Percentiles rank a stretch among this genome's conserved stretches.
Evolutionary conservation across 2,113 vertebrate species (phyloP).

Genomic region (Chloebia gouldiae): DNA sequence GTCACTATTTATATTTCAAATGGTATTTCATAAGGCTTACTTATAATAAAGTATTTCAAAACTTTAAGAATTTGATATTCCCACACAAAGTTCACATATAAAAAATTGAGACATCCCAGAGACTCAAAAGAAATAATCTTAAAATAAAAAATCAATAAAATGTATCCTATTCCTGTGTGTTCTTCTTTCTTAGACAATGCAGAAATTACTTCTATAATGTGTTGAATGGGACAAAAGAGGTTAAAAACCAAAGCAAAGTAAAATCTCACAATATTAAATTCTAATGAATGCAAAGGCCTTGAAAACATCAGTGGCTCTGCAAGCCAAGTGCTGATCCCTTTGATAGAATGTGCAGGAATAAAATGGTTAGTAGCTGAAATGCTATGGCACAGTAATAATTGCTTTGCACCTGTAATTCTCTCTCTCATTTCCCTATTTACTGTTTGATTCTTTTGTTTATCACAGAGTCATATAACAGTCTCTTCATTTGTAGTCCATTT

Average conservation of each 20-base stretch:
- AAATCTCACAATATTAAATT: slow-evolving; percentile 39
- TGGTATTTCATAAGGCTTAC: background rate
- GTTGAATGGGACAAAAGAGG: slow-evolving; percentile 18
- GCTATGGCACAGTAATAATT: background rate
- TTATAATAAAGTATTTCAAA: background rate
- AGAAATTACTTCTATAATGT: background rate
- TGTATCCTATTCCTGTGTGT: background rate
- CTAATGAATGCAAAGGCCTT: slow-evolving; percentile 68
- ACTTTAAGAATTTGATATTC: background rate
- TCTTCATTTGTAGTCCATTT: slow-evolving; percentile 21
- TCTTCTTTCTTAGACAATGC: slow-evolving; percentile 12
- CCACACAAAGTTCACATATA: background rate
- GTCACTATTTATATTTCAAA: background rate
- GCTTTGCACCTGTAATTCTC: background rate
- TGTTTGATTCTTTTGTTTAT: slow-evolving; percentile 55
- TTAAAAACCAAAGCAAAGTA: background rate
- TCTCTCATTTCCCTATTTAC: slow-evolving; percentile 30
- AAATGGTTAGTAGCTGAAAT: slow-evolving; percentile 16
- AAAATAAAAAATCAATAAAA: background rate
- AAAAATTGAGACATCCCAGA: background rate
- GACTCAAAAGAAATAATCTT: background rate
- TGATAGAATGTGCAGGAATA: slow-evolving; percentile 44
- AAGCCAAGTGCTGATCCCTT: slow-evolving; percentile 31
- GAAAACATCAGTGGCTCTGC: slow-evolving; percentile 37
- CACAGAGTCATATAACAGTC: background rate